Conservation (phyloP, 1,140 invertebrate species). For the Ladona fulva region DNA sequence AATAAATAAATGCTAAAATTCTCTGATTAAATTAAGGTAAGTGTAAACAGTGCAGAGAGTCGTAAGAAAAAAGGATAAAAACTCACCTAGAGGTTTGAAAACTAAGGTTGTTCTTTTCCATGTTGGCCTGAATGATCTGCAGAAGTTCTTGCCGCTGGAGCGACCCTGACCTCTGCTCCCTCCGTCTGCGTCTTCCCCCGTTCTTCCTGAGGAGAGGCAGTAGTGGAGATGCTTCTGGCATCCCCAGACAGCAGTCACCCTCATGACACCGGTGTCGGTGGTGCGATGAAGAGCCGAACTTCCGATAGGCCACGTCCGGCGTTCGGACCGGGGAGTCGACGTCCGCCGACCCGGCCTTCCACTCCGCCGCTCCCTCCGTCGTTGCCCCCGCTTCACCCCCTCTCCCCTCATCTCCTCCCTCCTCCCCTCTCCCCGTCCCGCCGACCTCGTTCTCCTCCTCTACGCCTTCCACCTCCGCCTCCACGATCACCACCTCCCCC, state of each 20-base stretch:
- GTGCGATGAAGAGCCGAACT: not conserved
- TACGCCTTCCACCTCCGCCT: slow-evolving; percentile 36
- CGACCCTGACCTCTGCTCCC: slow-evolving; percentile 44
- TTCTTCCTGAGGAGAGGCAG: not conserved
- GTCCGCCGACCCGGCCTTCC: not conserved
- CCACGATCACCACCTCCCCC: slow-evolving; percentile 23
- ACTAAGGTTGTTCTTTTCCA: slow-evolving; percentile 83
- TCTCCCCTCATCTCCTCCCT: slow-evolving; percentile 12
- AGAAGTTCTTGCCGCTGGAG: slow-evolving; percentile 71
- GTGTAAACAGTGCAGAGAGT: too few species aligned
- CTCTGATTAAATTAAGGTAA: too few species aligned
- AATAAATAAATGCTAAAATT: too few species aligned
- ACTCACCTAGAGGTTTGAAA: slow-evolving; percentile 65
- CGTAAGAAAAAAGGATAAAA: too few species aligned
- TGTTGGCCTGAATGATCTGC: slow-evolving; percentile 80
- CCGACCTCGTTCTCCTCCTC: slow-evolving; percentile 36
- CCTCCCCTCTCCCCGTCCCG: slow-evolving; percentile 14
- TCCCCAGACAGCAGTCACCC: not conserved
- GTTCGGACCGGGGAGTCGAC: slow-evolving; percentile 4
- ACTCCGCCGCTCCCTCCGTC: too few species aligned
- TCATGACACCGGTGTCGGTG: not conserved
- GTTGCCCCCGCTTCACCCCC: not conserved
- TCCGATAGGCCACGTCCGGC: slow-evolving; percentile 4
- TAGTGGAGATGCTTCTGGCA: not conserved
- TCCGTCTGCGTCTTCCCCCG: not conserved